Base-by-base conservation (phyloP, 2,113 vertebrate genomes). In the Illadopsis cleaveri region DNA sequence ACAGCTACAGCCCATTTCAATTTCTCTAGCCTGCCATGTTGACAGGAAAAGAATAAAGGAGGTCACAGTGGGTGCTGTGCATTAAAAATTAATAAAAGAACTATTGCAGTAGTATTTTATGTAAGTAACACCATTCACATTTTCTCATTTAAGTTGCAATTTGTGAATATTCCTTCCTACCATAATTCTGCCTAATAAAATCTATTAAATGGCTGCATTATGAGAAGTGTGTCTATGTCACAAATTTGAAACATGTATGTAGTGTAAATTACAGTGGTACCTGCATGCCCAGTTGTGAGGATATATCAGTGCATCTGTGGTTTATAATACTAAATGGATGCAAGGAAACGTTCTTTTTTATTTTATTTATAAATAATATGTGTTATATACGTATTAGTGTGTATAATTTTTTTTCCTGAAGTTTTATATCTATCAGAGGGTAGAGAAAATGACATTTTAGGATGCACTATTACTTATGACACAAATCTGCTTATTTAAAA, bases 1-100 rank as follows among this genome's bases (percentile, higher is more conserved):
- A 57, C 78, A 84, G 93, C 89, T 91, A 93, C 77, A 97, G 94
- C 96, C 93, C 92, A 84, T 97, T 98, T 98, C 97, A 98, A 86
- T 98, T 98, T 97, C 97, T 96, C 96, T 90, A 97, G 86, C 66
- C 94, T 97, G 91, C 98, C 96, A 97, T 96, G 96, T 97, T 98
- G 98, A 98, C 97, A 97, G 97, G 78, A 81, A 91, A 92, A 97
- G 94, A 97, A 97, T 96, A 97, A 98, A 97, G 95, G 94, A 98
- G 97, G 98, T 98, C 98, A 98, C 97, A 91, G 92, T 97, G 96
- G 97, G 97, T 96, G 86, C 97, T 94, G 97, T 82, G 92, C 98
- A 98, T 98, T 98, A 98, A 98, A 98, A 98, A 98, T 98, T 97
- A 98, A 98, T 98, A 96, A 88, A 94, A 97, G 97, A 98, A 98